phyloP scores from a whole-genome alignment of 2,113 vertebrate genomes.

The Mus spicilegus region DNA sequence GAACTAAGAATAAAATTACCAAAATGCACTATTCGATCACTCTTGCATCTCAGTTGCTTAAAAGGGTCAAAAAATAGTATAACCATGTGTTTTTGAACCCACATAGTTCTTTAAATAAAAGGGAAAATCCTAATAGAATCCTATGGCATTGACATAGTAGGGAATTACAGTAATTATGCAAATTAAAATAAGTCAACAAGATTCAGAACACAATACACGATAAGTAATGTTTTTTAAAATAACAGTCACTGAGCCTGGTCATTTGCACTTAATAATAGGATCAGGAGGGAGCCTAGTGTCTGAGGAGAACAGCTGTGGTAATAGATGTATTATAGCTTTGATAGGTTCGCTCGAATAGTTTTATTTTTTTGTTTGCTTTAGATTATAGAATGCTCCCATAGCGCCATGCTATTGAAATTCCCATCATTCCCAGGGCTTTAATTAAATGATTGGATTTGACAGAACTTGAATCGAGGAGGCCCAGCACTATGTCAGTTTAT shows the following conservation, averaged over 20 bases:
- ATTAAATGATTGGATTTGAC: conserved; percentile 83
- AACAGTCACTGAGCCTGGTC: conserved; percentile 87
- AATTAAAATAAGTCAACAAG: conserved; percentile 86
- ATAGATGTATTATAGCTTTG: conserved; percentile 83
- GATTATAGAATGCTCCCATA: conserved; percentile 81
- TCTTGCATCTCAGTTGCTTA: conserved; percentile 26
- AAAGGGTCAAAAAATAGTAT: conserved; percentile 61
- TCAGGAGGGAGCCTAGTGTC: conserved; percentile 84
- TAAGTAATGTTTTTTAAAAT: conserved; percentile 88
- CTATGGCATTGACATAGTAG: conserved; percentile 77
- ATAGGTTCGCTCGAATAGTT: conserved; percentile 84
- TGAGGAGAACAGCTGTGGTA: conserved; percentile 84
- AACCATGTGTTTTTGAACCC: conserved; percentile 70
- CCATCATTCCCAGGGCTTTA: conserved; percentile 84
- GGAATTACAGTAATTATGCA: conserved; percentile 88
- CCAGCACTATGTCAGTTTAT: conserved; percentile 71
- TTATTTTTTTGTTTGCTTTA: conserved; percentile 83
- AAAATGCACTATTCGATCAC: conserved; percentile 15
- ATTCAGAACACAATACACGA: conserved; percentile 83
- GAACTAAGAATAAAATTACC: neutral
- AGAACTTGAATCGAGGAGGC: conserved; percentile 80
- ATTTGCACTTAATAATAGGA: conserved; percentile 87
- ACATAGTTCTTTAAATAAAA: conserved; percentile 76
- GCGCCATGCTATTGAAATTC: conserved; percentile 83
- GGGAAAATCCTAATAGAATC: conserved; percentile 80